Percentiles rank a stretch among this genome's conserved stretches.
These are phyloP conservation scores for Litocranius walleri DNA, from an alignment of 2,113 vertebrate species.

Conservation along the genomic window DNA sequence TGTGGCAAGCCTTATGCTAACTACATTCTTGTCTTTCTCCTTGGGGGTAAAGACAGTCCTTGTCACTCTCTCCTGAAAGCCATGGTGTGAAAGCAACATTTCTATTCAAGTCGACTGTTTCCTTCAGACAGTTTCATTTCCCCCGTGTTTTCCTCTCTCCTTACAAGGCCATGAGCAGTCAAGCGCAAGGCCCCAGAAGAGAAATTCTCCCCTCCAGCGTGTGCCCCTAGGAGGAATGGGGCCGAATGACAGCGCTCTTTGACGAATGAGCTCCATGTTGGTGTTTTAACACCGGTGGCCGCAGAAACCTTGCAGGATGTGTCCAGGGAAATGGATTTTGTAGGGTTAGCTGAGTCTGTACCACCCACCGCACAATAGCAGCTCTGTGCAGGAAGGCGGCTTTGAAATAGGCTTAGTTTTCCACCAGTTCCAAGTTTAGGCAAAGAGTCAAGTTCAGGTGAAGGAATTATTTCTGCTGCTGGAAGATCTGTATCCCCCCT, in stretches of 20 bases:
- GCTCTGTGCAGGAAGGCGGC: neutral
- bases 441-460: neutral
- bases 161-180: neutral
- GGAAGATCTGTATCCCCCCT: neutral
- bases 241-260: neutral
- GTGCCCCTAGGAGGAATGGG: neutral
- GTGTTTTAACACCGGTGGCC: slow-evolving; percentile 14
- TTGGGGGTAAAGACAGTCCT: neutral
- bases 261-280: neutral
- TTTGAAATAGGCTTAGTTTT: neutral
- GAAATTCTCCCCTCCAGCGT: neutral
- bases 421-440: neutral
- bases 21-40: neutral
- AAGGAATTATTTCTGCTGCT: neutral
- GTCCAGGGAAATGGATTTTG: slow-evolving; percentile 32
- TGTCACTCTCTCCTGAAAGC: neutral
- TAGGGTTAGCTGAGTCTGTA: slow-evolving; percentile 12
- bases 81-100: neutral
- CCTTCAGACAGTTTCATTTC: neutral
- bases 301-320: slow-evolving; percentile 25
- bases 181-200: neutral
- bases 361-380: neutral
- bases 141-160: neutral
- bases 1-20: neutral
- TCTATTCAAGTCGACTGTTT: neutral